phyloP scores from a whole-genome alignment of 2,797 vertebrate species.

The Aeoliscus strigatus region DNA sequence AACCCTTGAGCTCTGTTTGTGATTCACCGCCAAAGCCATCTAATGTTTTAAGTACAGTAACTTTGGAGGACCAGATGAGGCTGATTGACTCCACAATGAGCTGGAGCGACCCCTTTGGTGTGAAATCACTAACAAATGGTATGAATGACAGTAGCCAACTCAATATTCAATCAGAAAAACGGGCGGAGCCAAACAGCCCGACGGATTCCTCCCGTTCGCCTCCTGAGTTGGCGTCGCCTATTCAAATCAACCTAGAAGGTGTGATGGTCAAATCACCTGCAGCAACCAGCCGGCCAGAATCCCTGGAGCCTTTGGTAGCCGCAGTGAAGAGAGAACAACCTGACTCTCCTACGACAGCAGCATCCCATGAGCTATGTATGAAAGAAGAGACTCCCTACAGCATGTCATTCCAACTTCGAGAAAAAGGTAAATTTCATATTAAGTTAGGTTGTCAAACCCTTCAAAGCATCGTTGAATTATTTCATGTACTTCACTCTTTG shows the following conservation, averaged over 20 bases:
- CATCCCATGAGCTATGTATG: slow-evolving; percentile 80
- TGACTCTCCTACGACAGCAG: slow-evolving; percentile 76
- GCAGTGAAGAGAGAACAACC: slow-evolving; percentile 86
- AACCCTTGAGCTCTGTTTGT: slow-evolving; percentile 71
- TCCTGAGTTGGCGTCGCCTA: slow-evolving; percentile 73
- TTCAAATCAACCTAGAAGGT: slow-evolving; percentile 77
- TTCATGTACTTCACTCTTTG: neutral
- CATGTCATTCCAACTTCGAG: slow-evolving; percentile 83
- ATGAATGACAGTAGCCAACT: slow-evolving; percentile 78
- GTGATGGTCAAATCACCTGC: slow-evolving; percentile 77
- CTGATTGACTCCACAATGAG: slow-evolving; percentile 82
- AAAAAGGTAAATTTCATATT: slow-evolving; percentile 81
- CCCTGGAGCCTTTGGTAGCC: slow-evolving; percentile 69
- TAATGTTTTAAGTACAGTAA: slow-evolving; percentile 80
- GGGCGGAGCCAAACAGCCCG: slow-evolving; percentile 79
- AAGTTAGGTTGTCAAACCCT: neutral
- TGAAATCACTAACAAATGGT: slow-evolving; percentile 78
- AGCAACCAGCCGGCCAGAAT: slow-evolving; percentile 70
- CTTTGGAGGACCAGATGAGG: slow-evolving; percentile 90
- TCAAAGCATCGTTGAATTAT: neutral
- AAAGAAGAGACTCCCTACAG: slow-evolving; percentile 87
- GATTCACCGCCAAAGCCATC: slow-evolving; percentile 77
- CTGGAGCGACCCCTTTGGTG: slow-evolving; percentile 73
- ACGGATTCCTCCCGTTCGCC: slow-evolving; percentile 82
- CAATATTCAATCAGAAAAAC: slow-evolving; percentile 75